Conservation (phyloP, 2,113 vertebrate genomes). For the Asarcornis scutulata region DNA sequence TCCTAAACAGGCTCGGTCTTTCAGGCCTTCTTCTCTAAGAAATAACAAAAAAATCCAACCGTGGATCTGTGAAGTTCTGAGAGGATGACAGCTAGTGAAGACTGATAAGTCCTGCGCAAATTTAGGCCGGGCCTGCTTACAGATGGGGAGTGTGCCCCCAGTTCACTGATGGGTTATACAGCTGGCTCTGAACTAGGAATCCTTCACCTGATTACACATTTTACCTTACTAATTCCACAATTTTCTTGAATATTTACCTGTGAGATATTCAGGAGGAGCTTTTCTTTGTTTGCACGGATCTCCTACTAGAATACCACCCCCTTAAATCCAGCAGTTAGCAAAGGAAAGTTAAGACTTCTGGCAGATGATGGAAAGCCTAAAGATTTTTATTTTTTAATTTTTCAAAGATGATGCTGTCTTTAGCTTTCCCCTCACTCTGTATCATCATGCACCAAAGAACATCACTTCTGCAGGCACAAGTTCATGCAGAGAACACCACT, state of each 20-base stretch:
- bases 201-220: accelerated
- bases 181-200: background rate
- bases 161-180: background rate
- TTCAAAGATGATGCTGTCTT: background rate
- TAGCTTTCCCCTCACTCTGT: slow-evolving; percentile 3
- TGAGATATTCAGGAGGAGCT: background rate
- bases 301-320: background rate
- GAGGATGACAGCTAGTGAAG: background rate
- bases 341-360: background rate
- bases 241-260: background rate
- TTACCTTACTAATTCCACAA: accelerated
- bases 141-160: background rate
- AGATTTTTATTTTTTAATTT: background rate
- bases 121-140: background rate
- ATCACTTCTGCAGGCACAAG: slow-evolving; percentile 36
- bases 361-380: background rate
- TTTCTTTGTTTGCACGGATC: background rate
- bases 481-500: slow-evolving; percentile 67
- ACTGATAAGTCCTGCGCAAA: background rate
- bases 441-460: slow-evolving; percentile 35
- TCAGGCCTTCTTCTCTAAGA: background rate
- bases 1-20: background rate
- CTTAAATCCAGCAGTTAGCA: background rate
- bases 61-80: accelerated
- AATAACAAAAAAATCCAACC: background rate